These are phyloP conservation scores for Tetramorium simillimum DNA, from an alignment of 1,140 invertebrate species.

Conservation along the genomic window DNA sequence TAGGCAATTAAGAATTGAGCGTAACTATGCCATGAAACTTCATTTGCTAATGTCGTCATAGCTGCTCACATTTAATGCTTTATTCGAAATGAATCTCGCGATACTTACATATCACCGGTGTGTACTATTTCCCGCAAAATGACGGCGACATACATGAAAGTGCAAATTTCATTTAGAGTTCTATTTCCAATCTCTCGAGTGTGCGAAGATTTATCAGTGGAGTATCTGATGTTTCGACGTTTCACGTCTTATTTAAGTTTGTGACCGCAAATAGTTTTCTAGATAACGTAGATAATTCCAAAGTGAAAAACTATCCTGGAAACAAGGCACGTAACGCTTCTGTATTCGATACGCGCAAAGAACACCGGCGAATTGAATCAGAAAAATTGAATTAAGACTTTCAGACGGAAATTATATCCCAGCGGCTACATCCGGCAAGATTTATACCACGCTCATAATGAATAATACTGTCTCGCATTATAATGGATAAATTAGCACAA, in stretches of 20 bases:
- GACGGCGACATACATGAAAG: no score
- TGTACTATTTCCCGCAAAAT: neutral
- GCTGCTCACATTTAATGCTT: neutral
- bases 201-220: neutral
- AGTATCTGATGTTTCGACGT: conserved; percentile 29
- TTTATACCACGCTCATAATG: conserved; percentile 6
- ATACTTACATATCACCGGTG: neutral
- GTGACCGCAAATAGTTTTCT: conserved; percentile 27
- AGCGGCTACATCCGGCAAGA: neutral
- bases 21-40: neutral
- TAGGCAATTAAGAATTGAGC: conserved; percentile 36
- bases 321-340: conserved; percentile 34
- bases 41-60: conserved; percentile 26
- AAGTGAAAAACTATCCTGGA: neutral
- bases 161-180: neutral
- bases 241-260: neutral
- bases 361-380: conserved; percentile 22
- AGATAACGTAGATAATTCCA: neutral
- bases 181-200: neutral
- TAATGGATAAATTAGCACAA: conserved; percentile 21
- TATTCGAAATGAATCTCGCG: neutral
- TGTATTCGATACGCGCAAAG: conserved; percentile 42
- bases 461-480: neutral
- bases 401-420: conserved; percentile 28
- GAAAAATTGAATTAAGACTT: conserved; percentile 49